phyloP scores from a whole-genome alignment of 2,888 invertebrate species.

The Platycheirus albimanus region DNA sequence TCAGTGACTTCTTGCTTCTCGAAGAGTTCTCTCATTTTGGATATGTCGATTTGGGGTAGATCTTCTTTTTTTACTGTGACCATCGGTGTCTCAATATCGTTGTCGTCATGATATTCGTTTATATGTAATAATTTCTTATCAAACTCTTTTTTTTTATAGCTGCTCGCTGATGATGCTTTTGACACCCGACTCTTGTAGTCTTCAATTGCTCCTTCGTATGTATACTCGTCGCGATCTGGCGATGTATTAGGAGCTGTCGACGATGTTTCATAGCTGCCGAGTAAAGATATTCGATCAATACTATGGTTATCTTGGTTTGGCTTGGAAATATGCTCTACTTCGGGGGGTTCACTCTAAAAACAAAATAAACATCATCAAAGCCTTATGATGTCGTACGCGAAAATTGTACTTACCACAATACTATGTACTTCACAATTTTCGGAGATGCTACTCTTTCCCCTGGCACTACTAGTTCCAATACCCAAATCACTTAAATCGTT shows the following conservation, averaged over 20 bases:
- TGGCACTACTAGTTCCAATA: constrained; percentile 87
- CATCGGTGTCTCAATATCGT: constrained; percentile 25
- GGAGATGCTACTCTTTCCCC: constrained; percentile 86
- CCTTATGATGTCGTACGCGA: too few relatives aligned
- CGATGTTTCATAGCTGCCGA: constrained; percentile 87
- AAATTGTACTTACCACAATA: constrained; percentile 84
- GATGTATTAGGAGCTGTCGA: constrained; percentile 88
- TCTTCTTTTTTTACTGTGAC: constrained; percentile 82
- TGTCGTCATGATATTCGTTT: constrained; percentile 25
- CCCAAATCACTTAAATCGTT: constrained; percentile 94
- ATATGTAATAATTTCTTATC: constrained; percentile 31
- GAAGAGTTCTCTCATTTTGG: constrained; percentile 92
- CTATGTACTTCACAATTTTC: constrained; percentile 87
- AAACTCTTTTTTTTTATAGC: constrained; percentile 56
- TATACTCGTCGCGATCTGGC: constrained; percentile 90
- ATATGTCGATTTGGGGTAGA: constrained; percentile 91
- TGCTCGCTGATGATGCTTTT: constrained; percentile 81
- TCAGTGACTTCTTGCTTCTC: constrained; percentile 84
- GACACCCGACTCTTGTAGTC: constrained; percentile 91
- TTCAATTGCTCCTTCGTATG: constrained; percentile 94
- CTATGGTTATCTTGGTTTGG: constrained; percentile 76
- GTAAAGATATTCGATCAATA: constrained; percentile 81
- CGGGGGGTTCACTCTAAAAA: constrained; percentile 86
- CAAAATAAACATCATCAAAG: constrained; percentile 62
- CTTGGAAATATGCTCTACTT: constrained; percentile 80